A percentile compares a stretch with the other conserved stretches of the same genome.
Conservation (phyloP, 2,797 vertebrate genomes). For the Clangula hyemalis region DNA sequence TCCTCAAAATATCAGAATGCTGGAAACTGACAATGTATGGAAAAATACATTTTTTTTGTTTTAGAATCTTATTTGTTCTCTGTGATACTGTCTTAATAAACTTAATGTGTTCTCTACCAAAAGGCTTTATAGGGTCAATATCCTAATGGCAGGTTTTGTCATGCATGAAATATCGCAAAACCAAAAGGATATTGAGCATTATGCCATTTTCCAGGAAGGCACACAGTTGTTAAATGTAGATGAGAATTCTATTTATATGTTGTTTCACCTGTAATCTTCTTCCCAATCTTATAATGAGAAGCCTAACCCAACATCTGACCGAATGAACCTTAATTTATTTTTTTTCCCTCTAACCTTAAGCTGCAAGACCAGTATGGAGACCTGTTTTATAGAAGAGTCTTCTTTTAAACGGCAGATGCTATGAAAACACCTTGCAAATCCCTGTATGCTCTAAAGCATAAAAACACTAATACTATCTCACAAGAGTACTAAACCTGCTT, state of each 20-base stretch:
- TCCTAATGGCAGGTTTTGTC: background rate
- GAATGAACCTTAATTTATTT: slow-evolving; percentile 66
- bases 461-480: background rate
- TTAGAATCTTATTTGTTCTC: background rate
- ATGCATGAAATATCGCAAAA: background rate
- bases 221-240: slow-evolving; percentile 36
- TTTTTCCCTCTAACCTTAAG: slow-evolving; percentile 49
- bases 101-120: background rate
- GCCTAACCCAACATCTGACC: slow-evolving; percentile 67
- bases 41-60: background rate
- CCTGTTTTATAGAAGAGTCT: slow-evolving; percentile 51
- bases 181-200: background rate
- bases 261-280: slow-evolving; percentile 47
- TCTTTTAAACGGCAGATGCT: slow-evolving; percentile 42
- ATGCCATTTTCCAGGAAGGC: slow-evolving; percentile 27
- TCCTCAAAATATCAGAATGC: background rate
- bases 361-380: slow-evolving; percentile 68
- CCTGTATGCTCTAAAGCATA: background rate
- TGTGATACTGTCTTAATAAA: background rate
- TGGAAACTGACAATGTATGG: background rate
- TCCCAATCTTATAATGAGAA: slow-evolving; percentile 65
- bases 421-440: background rate
- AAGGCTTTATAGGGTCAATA: background rate
- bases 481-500: slow-evolving; percentile 1
- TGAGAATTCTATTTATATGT: slow-evolving; percentile 54